Evolutionary conservation across 2,113 vertebrate species (phyloP).

Genomic region (Oriolus oriolus): DNA sequence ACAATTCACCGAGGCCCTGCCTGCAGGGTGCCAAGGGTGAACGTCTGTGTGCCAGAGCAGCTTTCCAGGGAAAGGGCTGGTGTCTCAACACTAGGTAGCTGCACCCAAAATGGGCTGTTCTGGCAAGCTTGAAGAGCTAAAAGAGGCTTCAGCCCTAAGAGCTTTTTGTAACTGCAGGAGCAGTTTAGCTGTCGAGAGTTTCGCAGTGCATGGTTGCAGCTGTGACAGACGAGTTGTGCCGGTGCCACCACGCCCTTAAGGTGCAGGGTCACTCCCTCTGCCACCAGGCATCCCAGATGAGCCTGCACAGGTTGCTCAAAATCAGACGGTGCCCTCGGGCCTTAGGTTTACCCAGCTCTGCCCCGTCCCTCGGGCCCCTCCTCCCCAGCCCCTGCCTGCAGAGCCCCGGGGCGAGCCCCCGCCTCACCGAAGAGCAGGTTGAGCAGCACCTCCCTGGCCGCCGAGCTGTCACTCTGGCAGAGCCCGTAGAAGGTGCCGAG

Average conservation of each 20-base stretch:
- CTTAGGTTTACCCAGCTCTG: not conserved
- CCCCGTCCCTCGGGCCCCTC: not conserved
- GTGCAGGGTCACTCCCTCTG: not conserved
- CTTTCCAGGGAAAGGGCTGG: not conserved
- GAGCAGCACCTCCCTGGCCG: slow-evolving; percentile 90
- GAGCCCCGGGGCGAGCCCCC: not conserved
- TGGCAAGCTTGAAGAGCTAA: not conserved
- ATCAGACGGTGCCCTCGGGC: rapidly evolving
- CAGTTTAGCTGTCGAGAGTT: not conserved
- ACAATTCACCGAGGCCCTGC: not conserved
- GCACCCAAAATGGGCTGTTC: not conserved
- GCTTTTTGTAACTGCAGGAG: not conserved
- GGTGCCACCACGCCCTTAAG: rapidly evolving
- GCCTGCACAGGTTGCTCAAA: not conserved
- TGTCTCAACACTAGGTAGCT: not conserved
- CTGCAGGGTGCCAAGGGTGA: not conserved
- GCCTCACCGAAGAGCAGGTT: slow-evolving; percentile 90
- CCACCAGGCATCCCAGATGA: not conserved
- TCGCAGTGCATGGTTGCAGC: rapidly evolving
- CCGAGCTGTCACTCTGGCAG: slow-evolving; percentile 84
- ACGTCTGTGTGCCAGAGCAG: not conserved
- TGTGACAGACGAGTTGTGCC: rapidly evolving
- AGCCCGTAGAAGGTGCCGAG: slow-evolving; percentile 84
- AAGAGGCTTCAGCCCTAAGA: not conserved
- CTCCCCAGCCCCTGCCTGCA: not conserved